Percentiles rank a stretch among this genome's conserved stretches.
phyloP scores from a whole-genome alignment of 2,888 invertebrate genomes.

The Acleris sparsana region DNA sequence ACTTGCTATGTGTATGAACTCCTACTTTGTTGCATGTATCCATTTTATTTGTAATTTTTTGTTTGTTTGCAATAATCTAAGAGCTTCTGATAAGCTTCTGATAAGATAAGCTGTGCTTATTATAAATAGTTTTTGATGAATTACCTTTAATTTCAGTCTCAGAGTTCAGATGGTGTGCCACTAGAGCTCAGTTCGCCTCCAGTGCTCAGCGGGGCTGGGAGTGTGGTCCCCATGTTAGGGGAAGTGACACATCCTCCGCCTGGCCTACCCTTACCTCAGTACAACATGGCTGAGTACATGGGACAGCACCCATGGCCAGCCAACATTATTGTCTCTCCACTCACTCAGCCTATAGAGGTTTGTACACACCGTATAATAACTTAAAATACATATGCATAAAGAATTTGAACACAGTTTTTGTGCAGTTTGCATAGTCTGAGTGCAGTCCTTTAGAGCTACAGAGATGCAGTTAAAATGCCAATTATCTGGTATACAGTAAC shows the following conservation, averaged over 20 bases:
- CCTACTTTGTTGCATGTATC: no score
- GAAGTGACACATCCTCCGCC: conserved; percentile 77
- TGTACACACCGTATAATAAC: conserved; percentile 28
- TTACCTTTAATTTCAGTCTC: conserved; percentile 51
- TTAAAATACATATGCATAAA: no score
- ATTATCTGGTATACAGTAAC: no score
- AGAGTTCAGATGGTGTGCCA: conserved; percentile 63
- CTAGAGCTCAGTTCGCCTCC: conserved; percentile 71
- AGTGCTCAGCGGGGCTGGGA: conserved; percentile 60
- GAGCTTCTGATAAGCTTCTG: no score
- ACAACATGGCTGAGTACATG: conserved; percentile 75
- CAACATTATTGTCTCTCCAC: conserved; percentile 73
- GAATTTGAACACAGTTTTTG: no score
- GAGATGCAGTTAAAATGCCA: no score
- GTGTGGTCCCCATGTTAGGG: conserved; percentile 65
- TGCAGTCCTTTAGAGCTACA: no score
- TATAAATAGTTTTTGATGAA: background rate
- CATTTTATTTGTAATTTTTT: no score
- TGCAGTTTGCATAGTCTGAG: no score
- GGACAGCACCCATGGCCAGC: conserved; percentile 75
- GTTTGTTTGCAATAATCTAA: no score
- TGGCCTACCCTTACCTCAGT: conserved; percentile 75
- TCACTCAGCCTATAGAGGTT: conserved; percentile 80
- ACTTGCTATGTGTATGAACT: no score
- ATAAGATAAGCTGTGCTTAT: no score